Evolutionary conservation across 2,888 invertebrate species (phyloP).

Genomic region (Mactromeris polynyma): DNA sequence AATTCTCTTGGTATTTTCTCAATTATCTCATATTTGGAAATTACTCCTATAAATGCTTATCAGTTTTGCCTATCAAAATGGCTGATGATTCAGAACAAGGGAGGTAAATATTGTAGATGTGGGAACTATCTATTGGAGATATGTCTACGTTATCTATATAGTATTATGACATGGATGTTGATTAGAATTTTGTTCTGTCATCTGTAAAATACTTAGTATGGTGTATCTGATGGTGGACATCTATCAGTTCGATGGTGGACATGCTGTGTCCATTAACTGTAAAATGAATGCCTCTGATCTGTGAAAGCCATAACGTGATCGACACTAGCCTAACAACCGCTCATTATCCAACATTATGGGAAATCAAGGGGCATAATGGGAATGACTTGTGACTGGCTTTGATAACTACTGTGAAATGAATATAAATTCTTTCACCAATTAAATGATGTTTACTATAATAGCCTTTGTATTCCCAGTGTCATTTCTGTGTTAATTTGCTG

Average conservation of each 20-base stretch:
- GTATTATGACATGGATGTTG: too few species aligned
- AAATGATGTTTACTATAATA: slow-evolving; percentile 3
- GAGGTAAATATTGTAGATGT: too few species aligned
- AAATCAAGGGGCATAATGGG: not conserved
- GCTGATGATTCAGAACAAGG: too few species aligned
- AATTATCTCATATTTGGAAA: too few species aligned
- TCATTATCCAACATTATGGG: slow-evolving; percentile 23
- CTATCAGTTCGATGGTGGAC: not conserved
- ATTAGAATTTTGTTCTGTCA: too few species aligned
- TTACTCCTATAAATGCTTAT: too few species aligned
- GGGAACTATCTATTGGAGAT: too few species aligned
- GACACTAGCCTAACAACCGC: slow-evolving; percentile 4
- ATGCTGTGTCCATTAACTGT: slow-evolving; percentile 20
- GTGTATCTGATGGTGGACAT: too few species aligned
- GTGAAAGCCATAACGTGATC: slow-evolving; percentile 24
- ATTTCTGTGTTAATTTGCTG: slow-evolving; percentile 1
- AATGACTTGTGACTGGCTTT: not conserved
- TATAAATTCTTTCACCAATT: slow-evolving; percentile 23
- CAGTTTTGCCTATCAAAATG: too few species aligned
- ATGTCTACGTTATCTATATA: too few species aligned
- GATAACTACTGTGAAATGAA: slow-evolving; percentile 1
- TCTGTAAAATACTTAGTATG: too few species aligned
- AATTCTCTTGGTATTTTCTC: too few species aligned
- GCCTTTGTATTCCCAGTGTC: not conserved
- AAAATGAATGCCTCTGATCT: not conserved